A percentile compares a stretch with the other conserved stretches of the same genome.
Evolutionary conservation across 2,888 invertebrate species (phyloP).

Genomic region (Orgyia antiqua): DNA sequence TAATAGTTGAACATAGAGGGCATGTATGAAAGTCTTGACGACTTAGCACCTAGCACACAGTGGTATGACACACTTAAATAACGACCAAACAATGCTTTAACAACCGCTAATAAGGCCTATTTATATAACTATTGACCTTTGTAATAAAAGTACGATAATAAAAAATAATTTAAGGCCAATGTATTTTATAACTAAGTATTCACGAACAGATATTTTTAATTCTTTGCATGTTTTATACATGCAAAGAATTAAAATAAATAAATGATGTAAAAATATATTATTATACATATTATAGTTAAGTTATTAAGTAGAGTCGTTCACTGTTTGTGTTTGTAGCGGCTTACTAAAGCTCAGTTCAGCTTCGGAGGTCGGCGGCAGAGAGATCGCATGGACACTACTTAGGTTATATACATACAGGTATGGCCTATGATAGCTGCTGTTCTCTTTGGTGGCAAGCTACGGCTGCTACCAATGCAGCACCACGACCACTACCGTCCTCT

Average conservation of each 20-base stretch:
- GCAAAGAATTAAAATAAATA: no score
- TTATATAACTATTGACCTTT: no score
- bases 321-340: slow-evolving; percentile 17
- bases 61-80: no score
- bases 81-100: no score
- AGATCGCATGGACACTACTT: slow-evolving; percentile 25
- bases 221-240: not conserved
- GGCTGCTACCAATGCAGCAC: slow-evolving; percentile 97
- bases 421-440: slow-evolving; percentile 31
- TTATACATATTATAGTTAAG: no score
- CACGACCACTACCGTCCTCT: slow-evolving; percentile 97
- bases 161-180: slow-evolving; percentile 5
- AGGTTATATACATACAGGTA: no score
- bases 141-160: no score
- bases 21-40: not conserved
- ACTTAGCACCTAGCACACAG: not conserved
- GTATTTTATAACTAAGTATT: not conserved
- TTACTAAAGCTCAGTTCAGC: slow-evolving; percentile 24
- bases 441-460: slow-evolving; percentile 84
- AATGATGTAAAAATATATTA: no score
- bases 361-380: slow-evolving; percentile 22
- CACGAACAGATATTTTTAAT: not conserved
- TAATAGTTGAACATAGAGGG: no score
- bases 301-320: slow-evolving; percentile 6
- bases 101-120: no score